phyloP scores from a whole-genome alignment of 1,140 invertebrate genomes.

The Batillaria attramentaria region DNA sequence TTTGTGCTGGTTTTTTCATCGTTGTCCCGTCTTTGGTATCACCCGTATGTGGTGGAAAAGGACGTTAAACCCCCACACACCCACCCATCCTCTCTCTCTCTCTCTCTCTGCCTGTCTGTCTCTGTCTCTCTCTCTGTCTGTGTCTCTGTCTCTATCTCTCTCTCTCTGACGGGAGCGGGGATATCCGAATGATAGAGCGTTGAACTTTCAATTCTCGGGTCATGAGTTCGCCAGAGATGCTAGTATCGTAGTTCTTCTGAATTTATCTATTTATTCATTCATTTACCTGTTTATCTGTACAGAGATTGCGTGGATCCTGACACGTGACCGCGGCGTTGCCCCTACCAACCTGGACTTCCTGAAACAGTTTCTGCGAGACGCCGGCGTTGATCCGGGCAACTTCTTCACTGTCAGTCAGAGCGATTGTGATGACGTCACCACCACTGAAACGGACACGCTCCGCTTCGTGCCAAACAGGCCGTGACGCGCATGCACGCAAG shows the following conservation, averaged over 20 bases:
- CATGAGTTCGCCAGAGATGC: not conserved
- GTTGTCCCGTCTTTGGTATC: not conserved
- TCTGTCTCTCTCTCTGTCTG: not conserved
- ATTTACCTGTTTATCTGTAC: not conserved
- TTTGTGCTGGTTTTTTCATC: not conserved
- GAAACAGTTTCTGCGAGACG: not conserved
- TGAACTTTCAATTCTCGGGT: not conserved
- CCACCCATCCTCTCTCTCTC: not conserved
- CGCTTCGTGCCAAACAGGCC: not conserved
- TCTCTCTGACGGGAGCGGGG: not conserved
- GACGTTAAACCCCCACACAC: not conserved
- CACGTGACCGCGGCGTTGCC: slow-evolving; percentile 4
- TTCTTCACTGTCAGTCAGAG: slow-evolving; percentile 3
- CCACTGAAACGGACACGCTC: not conserved
- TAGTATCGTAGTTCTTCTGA: not conserved
- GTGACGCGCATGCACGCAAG: not conserved
- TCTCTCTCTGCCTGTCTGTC: not conserved
- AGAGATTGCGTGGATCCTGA: slow-evolving; percentile 27
- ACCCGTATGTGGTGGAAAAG: not conserved
- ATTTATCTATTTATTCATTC: not conserved
- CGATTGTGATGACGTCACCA: not conserved
- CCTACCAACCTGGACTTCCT: not conserved
- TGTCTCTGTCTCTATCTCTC: not conserved
- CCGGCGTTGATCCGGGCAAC: not conserved
- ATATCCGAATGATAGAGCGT: not conserved